Conservation (phyloP, 2,888 invertebrate species). For the Chelonus formosanus region DNA sequence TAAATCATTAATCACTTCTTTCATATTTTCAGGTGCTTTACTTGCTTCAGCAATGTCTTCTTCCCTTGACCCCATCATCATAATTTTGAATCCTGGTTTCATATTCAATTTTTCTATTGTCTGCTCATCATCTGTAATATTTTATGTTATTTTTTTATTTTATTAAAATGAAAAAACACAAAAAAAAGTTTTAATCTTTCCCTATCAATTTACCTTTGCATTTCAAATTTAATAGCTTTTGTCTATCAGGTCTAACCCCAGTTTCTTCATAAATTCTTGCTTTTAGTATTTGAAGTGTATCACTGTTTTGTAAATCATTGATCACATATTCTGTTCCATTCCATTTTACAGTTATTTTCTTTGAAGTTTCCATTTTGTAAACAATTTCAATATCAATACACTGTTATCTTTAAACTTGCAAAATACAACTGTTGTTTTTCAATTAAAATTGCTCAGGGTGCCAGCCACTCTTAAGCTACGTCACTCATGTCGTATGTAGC, state of each 20-base stretch:
- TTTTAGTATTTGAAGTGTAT: constrained; percentile 85
- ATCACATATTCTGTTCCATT: constrained; percentile 89
- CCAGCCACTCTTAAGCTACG: too few relatives aligned
- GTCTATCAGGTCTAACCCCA: constrained; percentile 89
- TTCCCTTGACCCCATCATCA: constrained; percentile 97
- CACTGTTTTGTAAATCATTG: constrained; percentile 76
- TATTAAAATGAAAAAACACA: background rate
- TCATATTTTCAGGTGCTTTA: constrained; percentile 81
- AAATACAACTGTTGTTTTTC: too few relatives aligned
- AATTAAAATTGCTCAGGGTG: too few relatives aligned
- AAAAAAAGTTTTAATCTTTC: constrained; percentile 1
- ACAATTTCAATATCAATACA: too few relatives aligned
- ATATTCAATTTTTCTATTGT: constrained; percentile 79
- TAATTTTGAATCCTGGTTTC: constrained; percentile 88
- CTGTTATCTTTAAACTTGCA: too few relatives aligned
- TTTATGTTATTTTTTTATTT: constrained; percentile 69
- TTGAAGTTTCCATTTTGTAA: constrained; percentile 43
- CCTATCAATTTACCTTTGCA: constrained; percentile 77
- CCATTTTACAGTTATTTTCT: constrained; percentile 86
- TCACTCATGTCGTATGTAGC: too few relatives aligned
- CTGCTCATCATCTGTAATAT: constrained; percentile 82
- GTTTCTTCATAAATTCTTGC: constrained; percentile 86
- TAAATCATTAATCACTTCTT: constrained; percentile 90
- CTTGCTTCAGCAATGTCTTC: constrained; percentile 88
- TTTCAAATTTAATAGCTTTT: constrained; percentile 92